Conservation (phyloP, 2,888 invertebrate genomes). For the Furcula furcula region DNA sequence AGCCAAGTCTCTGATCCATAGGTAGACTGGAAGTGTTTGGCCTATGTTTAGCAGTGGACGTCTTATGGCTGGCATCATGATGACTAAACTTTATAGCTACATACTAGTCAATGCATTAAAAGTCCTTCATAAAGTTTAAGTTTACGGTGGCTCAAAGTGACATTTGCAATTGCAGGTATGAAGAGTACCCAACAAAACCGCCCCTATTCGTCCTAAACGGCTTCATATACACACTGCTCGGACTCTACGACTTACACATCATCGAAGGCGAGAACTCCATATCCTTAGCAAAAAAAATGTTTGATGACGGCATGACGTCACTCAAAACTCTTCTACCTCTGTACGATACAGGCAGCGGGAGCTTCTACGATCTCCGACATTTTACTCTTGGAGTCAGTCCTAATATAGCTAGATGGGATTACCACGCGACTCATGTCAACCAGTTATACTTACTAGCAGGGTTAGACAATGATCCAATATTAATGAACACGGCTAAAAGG, state of each 20-base stretch:
- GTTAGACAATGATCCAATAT: conserved; percentile 91
- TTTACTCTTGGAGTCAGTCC: conserved; percentile 94
- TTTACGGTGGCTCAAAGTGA: no score
- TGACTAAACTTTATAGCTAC: no score
- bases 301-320: conserved; percentile 92
- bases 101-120: no score
- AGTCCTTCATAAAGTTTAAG: no score
- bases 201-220: conserved; percentile 98
- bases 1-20: no score
- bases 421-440: conserved; percentile 99
- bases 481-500: conserved; percentile 91
- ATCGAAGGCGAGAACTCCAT: conserved; percentile 87
- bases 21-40: no score
- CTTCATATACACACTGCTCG: conserved; percentile 98
- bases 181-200: conserved; percentile 98
- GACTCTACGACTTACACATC: conserved; percentile 96
- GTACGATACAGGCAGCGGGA: conserved; percentile 97
- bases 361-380: conserved; percentile 97
- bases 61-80: no score
- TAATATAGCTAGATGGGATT: conserved; percentile 99
- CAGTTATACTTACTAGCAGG: conserved; percentile 94
- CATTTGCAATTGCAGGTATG: conserved; percentile 92
- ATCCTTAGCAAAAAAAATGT: conserved; percentile 88
- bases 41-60: no score
- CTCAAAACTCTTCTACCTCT: conserved; percentile 93